These are phyloP conservation scores for Axea sp. DNA, from an alignment of 2,888 invertebrate genomes.

Conservation along the genomic window DNA sequence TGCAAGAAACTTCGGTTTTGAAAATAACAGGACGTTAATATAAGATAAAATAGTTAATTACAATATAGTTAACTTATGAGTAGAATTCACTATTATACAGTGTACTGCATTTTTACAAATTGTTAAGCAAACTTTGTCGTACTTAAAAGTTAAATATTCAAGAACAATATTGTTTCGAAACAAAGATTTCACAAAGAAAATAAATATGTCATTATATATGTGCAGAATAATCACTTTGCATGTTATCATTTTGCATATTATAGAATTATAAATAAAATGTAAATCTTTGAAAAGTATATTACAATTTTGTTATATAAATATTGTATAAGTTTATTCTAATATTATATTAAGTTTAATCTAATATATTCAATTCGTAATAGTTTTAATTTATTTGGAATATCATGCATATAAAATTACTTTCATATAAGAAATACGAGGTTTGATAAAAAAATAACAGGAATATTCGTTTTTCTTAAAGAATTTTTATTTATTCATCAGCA, in stretches of 20 bases:
- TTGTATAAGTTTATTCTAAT: too few relatives aligned
- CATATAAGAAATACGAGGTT: too few relatives aligned
- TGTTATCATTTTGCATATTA: too few relatives aligned
- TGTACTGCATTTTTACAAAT: slow-evolving; percentile 38
- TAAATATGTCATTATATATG: slow-evolving; percentile 33
- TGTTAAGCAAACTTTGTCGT: slow-evolving; percentile 47
- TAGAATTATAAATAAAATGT: slow-evolving; percentile 17
- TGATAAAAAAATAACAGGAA: too few relatives aligned
- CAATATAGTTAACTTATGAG: slow-evolving; percentile 18
- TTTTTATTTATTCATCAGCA: too few relatives aligned
- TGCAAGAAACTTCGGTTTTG: slow-evolving; percentile 36
- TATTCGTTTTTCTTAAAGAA: too few relatives aligned
- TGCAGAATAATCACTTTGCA: slow-evolving; percentile 48
- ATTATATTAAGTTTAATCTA: too few relatives aligned
- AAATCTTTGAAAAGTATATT: background rate
- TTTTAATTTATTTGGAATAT: too few relatives aligned
- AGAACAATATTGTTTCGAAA: slow-evolving; percentile 48
- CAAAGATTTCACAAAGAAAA: slow-evolving; percentile 35
- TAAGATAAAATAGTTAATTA: slow-evolving; percentile 3
- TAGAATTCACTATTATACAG: slow-evolving; percentile 22
- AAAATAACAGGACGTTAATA: slow-evolving; percentile 40
- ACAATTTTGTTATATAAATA: too few relatives aligned
- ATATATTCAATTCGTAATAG: too few relatives aligned
- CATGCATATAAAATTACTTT: too few relatives aligned
- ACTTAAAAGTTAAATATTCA: slow-evolving; percentile 38